Evolutionary conservation across 1,140 invertebrate genomes (phyloP), one percentile per base, ranked within the genome.

Genomic region (Globodera rostochiensis): DNA sequence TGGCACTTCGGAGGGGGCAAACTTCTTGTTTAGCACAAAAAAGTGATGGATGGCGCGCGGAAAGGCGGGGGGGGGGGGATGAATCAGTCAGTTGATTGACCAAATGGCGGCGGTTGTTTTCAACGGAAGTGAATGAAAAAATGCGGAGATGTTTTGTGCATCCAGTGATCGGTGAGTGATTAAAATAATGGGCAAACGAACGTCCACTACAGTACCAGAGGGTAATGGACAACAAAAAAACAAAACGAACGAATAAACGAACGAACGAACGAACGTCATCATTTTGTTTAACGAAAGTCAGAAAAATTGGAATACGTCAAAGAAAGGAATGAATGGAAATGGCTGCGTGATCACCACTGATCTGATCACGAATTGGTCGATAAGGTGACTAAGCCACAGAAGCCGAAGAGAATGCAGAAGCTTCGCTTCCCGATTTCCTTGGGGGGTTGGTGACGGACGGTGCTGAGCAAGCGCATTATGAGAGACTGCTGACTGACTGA

Each of bases 1-100:
- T 71, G 69, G 69, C 69, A 71, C 69, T 71, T 71, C 11, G 25
- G 69, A n/a, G 69, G 19, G 7, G 69, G 50, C 7, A 53, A 53
- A 13, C 57, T 64, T 64, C 57, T 13, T 64, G 57, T 64, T 64
- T 15, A 64, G 13, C 57, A 64, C 57, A 64, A 64, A 64, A 53
- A 64, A 64, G 57, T 64, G 57, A 64, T 64, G 57, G 57, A 64
- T 64, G 57, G 57, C 13, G 57, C 57, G 57, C 57, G 57, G 1
- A 64, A 64, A 15, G 19, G 19, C 7, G 67, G 67, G 67, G 67
- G 67, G 67, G 67, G 66, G 67, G 69, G 19, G 11, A 4, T 36
- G 69, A 47, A 13, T 71, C 46, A 36, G 69, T 47, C 69, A 71
- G 50, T 64, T 64, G 57, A 64, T 11, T 19, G 19, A 53, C 8